Evolutionary conservation across 1,140 invertebrate species (phyloP), one percentile per base, ranked within the genome.

Genomic region (Penaeus indicus): DNA sequence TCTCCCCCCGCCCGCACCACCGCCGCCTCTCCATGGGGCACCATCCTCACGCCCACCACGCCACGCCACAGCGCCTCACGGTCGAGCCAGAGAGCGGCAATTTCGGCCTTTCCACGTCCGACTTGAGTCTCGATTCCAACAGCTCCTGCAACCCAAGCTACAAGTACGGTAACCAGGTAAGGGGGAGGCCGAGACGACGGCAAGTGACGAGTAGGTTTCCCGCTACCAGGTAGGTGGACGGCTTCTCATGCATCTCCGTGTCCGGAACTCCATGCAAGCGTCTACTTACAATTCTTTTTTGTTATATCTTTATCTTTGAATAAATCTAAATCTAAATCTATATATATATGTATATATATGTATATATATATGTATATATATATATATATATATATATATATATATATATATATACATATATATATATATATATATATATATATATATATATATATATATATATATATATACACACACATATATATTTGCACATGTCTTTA

Each of bases 161-260:
- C 87, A 88, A 88, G 61, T 88, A 88, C 64, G 87, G 87, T 60
- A 88, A 88, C 87, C 87, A 88, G 87, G 87, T 88, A 78, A 77
- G 87, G 60, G 25, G 62, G 60, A 75, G 54, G 54, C 54, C 54
- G 54, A 54, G 54, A 11, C 8, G 54, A 54, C 54, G 54, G 54
- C 54, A 54, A 16, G 54, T 54, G 54, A 16, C 16, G 54, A 54
- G 16, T 54, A 16, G 54, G 54, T 54, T 54, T 54, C 54, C 54
- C 54, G 10, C 54, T 1, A 16, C 11, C 54, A 54, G 54, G 54
- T 54, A 54, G 54, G 54, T 54, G 54, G 54, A 54, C 54, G 54
- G 54, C 16, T 54, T 54, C 54, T 54, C 54, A 13, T 54, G 54
- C 54, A 54, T 16, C 54, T 54, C 54, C 54, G 54, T 54, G 54